Percentiles rank a stretch among this genome's conserved stretches.
Conservation (phyloP, 2,113 vertebrate genomes). For the Xyliphius kryptos region DNA sequence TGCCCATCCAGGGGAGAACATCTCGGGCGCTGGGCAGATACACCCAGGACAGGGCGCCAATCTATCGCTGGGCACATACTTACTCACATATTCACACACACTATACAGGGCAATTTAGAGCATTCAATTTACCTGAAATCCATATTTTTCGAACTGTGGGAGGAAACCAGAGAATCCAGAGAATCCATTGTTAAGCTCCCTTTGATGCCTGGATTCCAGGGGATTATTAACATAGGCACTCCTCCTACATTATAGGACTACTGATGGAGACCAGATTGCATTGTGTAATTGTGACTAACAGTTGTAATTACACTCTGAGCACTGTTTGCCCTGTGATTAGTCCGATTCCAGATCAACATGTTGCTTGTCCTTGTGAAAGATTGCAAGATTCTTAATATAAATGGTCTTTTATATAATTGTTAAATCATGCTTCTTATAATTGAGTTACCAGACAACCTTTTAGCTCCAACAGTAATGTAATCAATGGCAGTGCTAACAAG, state of each 20-base stretch:
- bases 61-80: no score
- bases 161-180: no score
- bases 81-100: no score
- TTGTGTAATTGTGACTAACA: neutral
- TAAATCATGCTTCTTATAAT: neutral
- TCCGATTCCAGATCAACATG: neutral
- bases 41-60: no score
- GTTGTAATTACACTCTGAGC: neutral
- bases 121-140: no score
- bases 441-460: conserved; percentile 9
- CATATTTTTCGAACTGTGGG: no score
- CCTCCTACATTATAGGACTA: neutral
- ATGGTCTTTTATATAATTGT: neutral
- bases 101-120: no score
- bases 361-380: neutral
- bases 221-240: neutral
- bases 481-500: conserved; percentile 27
- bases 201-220: neutral
- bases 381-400: neutral
- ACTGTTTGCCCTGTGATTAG: neutral
- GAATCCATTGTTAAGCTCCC: no score
- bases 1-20: no score
- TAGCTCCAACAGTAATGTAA: conserved; percentile 17
- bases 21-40: no score
- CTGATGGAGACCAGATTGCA: neutral